Evolutionary conservation across 2,797 vertebrate genomes (phyloP), one percentile per base, ranked within the genome.

Genomic region (Synanceia verrucosa): DNA sequence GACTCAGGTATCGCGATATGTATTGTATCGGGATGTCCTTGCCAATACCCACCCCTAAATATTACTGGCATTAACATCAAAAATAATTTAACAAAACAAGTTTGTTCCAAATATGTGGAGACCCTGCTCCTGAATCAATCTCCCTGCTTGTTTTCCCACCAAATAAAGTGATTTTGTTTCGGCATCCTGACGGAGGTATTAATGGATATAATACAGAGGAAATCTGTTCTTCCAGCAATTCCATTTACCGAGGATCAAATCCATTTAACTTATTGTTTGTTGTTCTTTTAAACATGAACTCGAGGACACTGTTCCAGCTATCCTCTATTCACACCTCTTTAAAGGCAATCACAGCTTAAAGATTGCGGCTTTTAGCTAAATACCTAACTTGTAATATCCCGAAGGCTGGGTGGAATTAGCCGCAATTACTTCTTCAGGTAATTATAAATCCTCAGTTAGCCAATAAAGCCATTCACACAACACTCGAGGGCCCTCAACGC

Each of bases 361-460:
- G 60, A 48, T 43, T 24, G 65, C 39, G 9, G 47, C 55, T 71
- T 37, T 64, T 21, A 77, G 69, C 48, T 78, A 28, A 79, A 79
- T 29, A 50, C 57, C 23, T 70, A 55, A 65, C 71, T 69, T 44
- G n/a, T 57, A 48, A 70, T 67, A 43, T 74, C 80, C 83, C 9
- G 23, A 65, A 60, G 88, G 77, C 60, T 83, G 86, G 80, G 81
- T 66, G 85, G 88, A 91, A 88, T 87, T 85, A 76, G 63, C 81
- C 67, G 81, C 82, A 87, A 90, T 91, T 88, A 88, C 86, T 78
- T 79, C 72, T 88, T 76, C 44, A 69, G 70, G 77, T 87, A 87
- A 91, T 92, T 78, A 90, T 87, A 41, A 89, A 88, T 88, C 68
- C 72, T 84, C 66, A 79, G 65, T 64, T 46, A 59, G 81, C 64